Evolutionary conservation across 2,797 vertebrate genomes (phyloP).

Genomic region (Sardinella longiceps): DNA sequence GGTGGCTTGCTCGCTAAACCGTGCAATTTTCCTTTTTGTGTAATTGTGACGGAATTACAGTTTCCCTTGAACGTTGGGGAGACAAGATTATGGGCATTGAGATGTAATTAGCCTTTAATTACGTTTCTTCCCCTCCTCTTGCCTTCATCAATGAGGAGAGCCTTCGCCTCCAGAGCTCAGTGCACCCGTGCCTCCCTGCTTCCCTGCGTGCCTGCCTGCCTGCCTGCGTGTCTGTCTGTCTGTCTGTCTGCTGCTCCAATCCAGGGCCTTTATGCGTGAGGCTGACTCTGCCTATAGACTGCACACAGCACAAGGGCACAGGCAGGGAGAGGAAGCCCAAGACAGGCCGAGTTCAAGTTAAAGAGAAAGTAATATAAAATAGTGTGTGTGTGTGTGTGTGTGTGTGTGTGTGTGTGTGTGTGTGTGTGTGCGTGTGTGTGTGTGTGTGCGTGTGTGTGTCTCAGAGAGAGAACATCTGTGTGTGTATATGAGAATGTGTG

Average conservation of each 20-base stretch:
- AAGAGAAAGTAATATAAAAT: neutral
- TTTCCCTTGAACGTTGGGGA: slow-evolving; percentile 34
- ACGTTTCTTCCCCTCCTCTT: neutral
- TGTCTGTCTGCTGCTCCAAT: too few species aligned
- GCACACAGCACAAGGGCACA: neutral
- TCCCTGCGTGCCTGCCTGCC: too few species aligned
- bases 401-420: too few species aligned
- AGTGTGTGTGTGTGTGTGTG: neutral
- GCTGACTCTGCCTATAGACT: too few species aligned
- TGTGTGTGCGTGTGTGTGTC: too few species aligned
- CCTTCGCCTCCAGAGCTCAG: neutral
- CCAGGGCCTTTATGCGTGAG: neutral
- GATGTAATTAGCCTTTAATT: slow-evolving; percentile 29
- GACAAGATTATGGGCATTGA: slow-evolving; percentile 31
- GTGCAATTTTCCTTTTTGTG: slow-evolving; percentile 40
- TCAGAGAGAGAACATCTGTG: too few species aligned
- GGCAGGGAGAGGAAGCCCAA: neutral
- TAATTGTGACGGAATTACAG: slow-evolving; percentile 36
- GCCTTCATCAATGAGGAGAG: neutral
- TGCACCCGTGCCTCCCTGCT: neutral
- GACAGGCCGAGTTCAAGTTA: neutral
- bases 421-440: too few species aligned
- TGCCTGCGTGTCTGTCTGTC: too few species aligned
- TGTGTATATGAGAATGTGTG: too few species aligned
- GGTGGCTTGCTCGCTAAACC: slow-evolving; percentile 13